phyloP scores from a whole-genome alignment of 1,140 invertebrate genomes.

The Neomicropteryx cornuta region DNA sequence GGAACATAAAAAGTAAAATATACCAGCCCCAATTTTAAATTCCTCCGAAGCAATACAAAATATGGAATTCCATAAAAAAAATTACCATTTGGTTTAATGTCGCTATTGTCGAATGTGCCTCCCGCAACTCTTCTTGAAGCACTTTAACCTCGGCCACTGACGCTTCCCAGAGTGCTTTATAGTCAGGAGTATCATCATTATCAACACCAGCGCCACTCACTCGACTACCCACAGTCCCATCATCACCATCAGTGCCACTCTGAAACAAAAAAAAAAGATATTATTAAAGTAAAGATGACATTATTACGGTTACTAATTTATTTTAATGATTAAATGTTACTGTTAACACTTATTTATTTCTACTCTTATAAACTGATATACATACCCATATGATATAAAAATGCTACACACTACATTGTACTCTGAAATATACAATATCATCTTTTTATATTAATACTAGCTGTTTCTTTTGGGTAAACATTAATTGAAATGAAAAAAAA shows the following conservation, averaged over 20 bases:
- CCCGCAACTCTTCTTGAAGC: conserved; percentile 41
- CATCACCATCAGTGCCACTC: conserved; percentile 64
- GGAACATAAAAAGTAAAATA: too few species aligned
- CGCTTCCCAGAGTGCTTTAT: conserved; percentile 71
- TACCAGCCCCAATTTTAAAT: too few species aligned
- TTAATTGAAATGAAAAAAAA: too few species aligned
- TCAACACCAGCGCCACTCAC: conserved; percentile 31
- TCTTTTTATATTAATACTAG: too few species aligned
- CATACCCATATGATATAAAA: conserved; percentile 5
- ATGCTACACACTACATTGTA: too few species aligned
- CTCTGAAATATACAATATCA: too few species aligned
- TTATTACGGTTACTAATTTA: conserved; percentile 4
- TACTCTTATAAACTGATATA: too few species aligned
- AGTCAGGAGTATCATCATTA: conserved; percentile 70
- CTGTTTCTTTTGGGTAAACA: too few species aligned
- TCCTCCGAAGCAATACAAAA: background rate
- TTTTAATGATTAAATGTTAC: conserved; percentile 7
- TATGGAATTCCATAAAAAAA: too few species aligned
- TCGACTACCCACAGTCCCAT: conserved; percentile 15
- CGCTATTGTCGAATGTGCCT: conserved; percentile 44
- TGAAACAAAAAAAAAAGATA: conserved; percentile 31
- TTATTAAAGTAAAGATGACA: conserved; percentile 3
- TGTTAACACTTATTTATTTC: background rate
- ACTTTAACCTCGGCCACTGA: conserved; percentile 40
- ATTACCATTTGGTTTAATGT: conserved; percentile 32